Conservation (phyloP, 2,797 vertebrate species). For the Cossypha dichroa region DNA sequence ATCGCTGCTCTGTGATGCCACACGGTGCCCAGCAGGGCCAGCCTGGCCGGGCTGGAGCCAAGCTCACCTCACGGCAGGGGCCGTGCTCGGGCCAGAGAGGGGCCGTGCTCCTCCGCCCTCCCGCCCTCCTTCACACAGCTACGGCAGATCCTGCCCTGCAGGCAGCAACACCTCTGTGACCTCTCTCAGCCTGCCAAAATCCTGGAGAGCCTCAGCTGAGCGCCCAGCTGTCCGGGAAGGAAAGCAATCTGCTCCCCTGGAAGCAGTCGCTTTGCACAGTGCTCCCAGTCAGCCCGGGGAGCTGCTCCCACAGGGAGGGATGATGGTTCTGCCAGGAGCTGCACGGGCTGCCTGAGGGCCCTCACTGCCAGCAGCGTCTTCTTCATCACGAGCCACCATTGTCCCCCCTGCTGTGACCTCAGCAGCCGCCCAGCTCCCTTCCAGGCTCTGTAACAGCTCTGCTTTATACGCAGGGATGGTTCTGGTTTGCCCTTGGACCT, state of each 20-base stretch:
- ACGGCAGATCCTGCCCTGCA: neutral
- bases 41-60: neutral
- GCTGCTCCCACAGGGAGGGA: neutral
- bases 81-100: rapidly evolving
- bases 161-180: neutral
- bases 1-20: neutral
- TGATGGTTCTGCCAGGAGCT: neutral
- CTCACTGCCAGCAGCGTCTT: neutral
- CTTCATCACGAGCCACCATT: neutral
- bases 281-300: rapidly evolving
- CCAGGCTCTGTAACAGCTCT: neutral
- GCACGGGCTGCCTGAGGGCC: rapidly evolving
- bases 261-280: rapidly evolving
- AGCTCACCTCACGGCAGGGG: neutral
- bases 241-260: neutral
- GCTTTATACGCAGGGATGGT: neutral
- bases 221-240: rapidly evolving
- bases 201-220: neutral
- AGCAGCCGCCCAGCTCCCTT: neutral
- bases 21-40: slow-evolving; percentile 39
- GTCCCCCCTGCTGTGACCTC: neutral
- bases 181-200: neutral
- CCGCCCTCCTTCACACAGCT: neutral
- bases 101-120: neutral
- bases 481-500: neutral